Base-by-base conservation (phyloP, 2,113 vertebrate species). In the Arenaria interpres region DNA sequence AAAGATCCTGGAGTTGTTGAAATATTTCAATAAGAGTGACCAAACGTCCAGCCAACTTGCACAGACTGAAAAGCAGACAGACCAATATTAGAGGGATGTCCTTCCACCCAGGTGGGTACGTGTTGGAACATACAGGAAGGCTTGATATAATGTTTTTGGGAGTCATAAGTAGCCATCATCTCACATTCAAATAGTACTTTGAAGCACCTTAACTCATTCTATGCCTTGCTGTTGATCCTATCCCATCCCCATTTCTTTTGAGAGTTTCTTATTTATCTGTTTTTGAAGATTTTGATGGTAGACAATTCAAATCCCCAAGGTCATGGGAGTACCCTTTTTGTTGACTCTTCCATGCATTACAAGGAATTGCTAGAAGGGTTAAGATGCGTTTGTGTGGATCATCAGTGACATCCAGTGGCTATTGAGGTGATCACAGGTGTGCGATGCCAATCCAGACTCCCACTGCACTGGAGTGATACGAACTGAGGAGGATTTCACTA, bases 341-440 rank as follows among this genome's bases (percentile, higher is more conserved):
- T 63, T 63, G 80, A 56, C 39, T 80, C 35, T 51, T 69, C 43
- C 66, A 45, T 6, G 54, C 53, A 4, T 20, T 27, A 8, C n/a
- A 41, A 30, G 46, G 33, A 37, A 75, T 57, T 9, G 17, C 39
- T 43, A 14, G 84, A 94, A 96, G 89, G 74, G 93, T 94, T 97
- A 97, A 96, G 78, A 28, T 73, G 41, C 56, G 18, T 64, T 90
- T 97, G 24, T 92, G 71, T 64, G 89, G 96, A 95, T 94, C 96
- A 37, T 94, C 66, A 98, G 90, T 96, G 97, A 97, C 97, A 97
- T 92, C 97, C 96, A 97, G 97, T 79, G 96, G 96, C 43, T 91
- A 14, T 9, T 81, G 14, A 8, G 66, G 80, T 68, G 90, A 93
- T 93, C 60, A 93, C 96, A 97, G 81, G 88, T 93, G 77, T 68